Evolutionary conservation across 2,888 invertebrate species (phyloP), one percentile per base, ranked within the genome.

Genomic region (Chromoteleia sp.): DNA sequence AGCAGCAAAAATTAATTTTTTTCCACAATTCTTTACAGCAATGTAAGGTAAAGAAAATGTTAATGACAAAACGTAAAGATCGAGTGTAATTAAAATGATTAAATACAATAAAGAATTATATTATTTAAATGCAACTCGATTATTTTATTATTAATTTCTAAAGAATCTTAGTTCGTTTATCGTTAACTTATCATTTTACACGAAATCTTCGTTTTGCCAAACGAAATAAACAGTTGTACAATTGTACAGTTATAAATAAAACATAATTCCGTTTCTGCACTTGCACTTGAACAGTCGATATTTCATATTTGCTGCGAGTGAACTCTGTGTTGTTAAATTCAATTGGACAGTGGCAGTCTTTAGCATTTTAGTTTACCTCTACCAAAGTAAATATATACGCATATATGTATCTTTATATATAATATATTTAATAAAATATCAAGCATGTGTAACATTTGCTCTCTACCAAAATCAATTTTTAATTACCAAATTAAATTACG

Each of bases 371-470:
- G 39, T 65, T 61, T 67, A 50, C 30, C 10, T 50, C 52, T 68
- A 48, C 54, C 14, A 68, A 76, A 76, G 54, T 76, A 76, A 68
- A 52, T 78, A 65, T 71, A 45, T 36, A 45, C 10, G 56, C 25
- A 71, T 76, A 76, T 77, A 63, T 70, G 56, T 63, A 52, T 61
- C 58, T 71, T 48, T 56, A 68, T 61, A 67, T 76, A 77, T 68
- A 76, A 68, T 68, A 68, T 78, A 71, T 78, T 58, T 36, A 78
- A 78, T 78, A 78, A 78, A 78, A 65, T 78, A 78, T 78, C 36
- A 78, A 78, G 77, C 70, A 63, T 50, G 33, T 77, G 45, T 78
- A 71, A 77, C 77, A 77, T 63, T 70, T 70, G 19, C 19, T 76
- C 67, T 76, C 68, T 68, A 76, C 76, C 17, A 61, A 76, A 68